Percentiles rank a stretch among this genome's conserved stretches.
Evolutionary conservation across 2,888 invertebrate species (phyloP).

Genomic region (Ceratothoa steindachneri): DNA sequence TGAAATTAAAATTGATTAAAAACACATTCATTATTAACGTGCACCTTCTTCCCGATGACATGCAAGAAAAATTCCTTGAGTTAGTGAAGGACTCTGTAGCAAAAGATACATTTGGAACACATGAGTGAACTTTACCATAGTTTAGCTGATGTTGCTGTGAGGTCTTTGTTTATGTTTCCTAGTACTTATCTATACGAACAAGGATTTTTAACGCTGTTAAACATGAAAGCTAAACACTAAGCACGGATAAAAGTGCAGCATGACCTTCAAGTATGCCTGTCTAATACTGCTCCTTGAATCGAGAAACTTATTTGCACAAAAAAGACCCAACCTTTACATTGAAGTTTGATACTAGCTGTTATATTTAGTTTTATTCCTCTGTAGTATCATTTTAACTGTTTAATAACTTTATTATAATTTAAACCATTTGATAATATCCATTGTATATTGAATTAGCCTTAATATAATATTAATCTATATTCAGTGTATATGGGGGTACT

Average conservation of each 20-base stretch:
- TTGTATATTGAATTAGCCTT: background rate
- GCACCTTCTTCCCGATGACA: constrained; percentile 12
- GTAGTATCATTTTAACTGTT: background rate
- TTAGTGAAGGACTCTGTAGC: constrained; percentile 22
- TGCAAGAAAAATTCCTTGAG: constrained; percentile 22
- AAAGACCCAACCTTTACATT: constrained; percentile 23
- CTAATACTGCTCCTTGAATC: constrained; percentile 25
- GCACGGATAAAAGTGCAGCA: constrained; percentile 18
- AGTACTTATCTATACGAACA: constrained; percentile 21
- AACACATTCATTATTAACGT: constrained; percentile 23
- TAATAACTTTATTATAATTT: constrained; percentile 10
- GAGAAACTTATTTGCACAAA: constrained; percentile 15
- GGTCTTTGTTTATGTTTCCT: constrained; percentile 15
- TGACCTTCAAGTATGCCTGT: constrained; percentile 25
- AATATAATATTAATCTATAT: background rate
- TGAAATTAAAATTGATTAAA: constrained; percentile 27
- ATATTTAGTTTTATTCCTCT: background rate
- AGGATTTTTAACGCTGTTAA: constrained; percentile 23
- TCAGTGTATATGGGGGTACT: background rate
- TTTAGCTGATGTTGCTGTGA: constrained; percentile 10
- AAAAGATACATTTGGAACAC: constrained; percentile 23
- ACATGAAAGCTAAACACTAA: constrained; percentile 25
- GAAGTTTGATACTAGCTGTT: constrained; percentile 6
- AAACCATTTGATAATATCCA: background rate
- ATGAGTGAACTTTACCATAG: constrained; percentile 16